A percentile compares a stretch with the other conserved stretches of the same genome.
Conservation (phyloP, 2,113 vertebrate genomes). For the Connochaetes taurinus region DNA sequence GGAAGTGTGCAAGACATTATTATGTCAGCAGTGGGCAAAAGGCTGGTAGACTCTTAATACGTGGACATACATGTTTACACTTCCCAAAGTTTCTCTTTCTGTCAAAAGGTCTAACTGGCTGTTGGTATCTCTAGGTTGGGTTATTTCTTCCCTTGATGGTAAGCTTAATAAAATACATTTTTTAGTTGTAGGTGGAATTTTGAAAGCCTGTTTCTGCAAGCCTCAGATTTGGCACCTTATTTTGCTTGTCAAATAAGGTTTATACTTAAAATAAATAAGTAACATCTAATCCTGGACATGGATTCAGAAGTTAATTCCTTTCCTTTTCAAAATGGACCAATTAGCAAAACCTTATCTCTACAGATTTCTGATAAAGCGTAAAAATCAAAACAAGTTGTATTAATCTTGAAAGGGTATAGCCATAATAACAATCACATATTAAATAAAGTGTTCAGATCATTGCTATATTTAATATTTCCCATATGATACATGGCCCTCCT, state of each 20-base stretch:
- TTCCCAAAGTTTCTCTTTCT: constrained; percentile 41
- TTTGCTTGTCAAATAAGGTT: neutral
- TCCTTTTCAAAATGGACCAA: constrained; percentile 9
- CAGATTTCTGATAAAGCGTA: neutral
- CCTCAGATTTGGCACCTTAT: neutral
- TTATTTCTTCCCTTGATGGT: constrained; percentile 35
- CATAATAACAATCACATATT: neutral
- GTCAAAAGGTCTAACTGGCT: constrained; percentile 27
- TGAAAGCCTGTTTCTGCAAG: neutral
- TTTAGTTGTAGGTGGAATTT: constrained; percentile 17
- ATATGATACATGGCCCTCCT: neutral
- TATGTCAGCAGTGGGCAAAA: neutral
- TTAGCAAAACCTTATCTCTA: neutral
- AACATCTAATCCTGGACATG: neutral
- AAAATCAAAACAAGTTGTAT: constrained; percentile 17
- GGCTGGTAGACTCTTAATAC: neutral
- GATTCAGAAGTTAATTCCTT: neutral
- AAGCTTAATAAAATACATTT: constrained; percentile 45
- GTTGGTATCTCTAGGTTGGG: neutral
- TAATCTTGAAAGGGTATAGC: neutral
- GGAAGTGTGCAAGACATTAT: constrained; percentile 31
- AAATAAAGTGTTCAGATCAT: neutral
- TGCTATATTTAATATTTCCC: neutral
- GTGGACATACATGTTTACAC: constrained; percentile 25
- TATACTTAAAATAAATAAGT: neutral